A percentile compares a stretch with the other conserved stretches of the same genome.
These are phyloP conservation scores for Odocoileus hemionus DNA, from an alignment of 2,113 vertebrate genomes.

Conservation along the genomic window DNA sequence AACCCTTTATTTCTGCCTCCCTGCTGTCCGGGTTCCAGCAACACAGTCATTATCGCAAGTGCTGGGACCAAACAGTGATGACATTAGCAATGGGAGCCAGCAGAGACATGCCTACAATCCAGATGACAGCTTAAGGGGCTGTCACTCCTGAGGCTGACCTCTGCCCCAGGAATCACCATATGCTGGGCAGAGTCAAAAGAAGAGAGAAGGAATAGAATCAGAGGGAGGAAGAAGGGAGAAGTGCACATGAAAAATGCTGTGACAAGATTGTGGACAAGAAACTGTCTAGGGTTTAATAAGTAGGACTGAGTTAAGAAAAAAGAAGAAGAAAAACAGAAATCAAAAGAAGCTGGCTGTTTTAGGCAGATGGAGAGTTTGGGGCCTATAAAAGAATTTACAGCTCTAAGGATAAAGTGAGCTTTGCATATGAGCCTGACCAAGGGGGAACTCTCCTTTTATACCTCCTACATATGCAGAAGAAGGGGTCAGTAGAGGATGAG, in stretches of 20 bases:
- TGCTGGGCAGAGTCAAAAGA: neutral
- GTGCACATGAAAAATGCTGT: too few relatives aligned
- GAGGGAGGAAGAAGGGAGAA: neutral
- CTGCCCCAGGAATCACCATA: neutral
- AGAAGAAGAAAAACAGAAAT: neutral
- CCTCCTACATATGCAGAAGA: neutral
- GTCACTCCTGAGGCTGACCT: neutral
- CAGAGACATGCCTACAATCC: neutral
- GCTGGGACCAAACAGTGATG: neutral
- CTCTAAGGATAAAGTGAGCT: neutral
- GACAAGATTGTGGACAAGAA: neutral
- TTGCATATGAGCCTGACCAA: neutral
- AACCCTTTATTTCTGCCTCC: neutral
- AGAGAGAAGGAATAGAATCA: neutral
- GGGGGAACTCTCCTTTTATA: neutral
- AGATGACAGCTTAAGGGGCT: neutral
- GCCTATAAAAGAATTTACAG: neutral
- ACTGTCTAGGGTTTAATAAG: neutral
- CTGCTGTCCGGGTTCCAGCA: neutral
- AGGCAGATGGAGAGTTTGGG: neutral
- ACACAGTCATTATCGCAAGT: neutral
- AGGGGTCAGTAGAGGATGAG: neutral
- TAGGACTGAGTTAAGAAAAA: neutral
- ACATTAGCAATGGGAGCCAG: neutral
- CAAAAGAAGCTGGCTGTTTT: neutral